Conservation (phyloP, 2,888 invertebrate genomes). For the Pollenia labialis region DNA sequence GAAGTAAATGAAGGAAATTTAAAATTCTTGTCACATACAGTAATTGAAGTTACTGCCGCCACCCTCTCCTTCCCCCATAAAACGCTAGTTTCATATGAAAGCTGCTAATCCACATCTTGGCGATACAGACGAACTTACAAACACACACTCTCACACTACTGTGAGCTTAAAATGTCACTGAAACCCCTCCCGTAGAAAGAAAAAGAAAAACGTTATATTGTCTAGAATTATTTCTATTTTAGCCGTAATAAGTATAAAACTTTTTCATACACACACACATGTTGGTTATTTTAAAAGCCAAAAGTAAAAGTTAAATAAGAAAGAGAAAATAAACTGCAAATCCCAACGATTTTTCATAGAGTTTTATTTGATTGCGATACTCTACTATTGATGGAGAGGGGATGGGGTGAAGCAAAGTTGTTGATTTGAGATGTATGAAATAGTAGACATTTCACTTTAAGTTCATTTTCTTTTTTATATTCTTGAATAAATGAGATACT, state of each 20-base stretch:
- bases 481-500: too few species aligned
- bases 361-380: neutral
- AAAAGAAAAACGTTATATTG: conserved; percentile 21
- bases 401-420: too few species aligned
- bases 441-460: too few species aligned
- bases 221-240: conserved; percentile 14
- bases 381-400: too few species aligned
- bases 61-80: too few species aligned
- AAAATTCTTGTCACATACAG: conserved; percentile 69
- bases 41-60: conserved; percentile 59
- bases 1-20: conserved; percentile 61
- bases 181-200: neutral
- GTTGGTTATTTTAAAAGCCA: conserved; percentile 26
- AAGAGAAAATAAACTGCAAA: conserved; percentile 44
- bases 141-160: neutral
- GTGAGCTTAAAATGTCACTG: conserved; percentile 30
- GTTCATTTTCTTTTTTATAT: too few species aligned
- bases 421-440: too few species aligned
- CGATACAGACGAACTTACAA: neutral
- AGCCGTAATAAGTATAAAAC: conserved; percentile 28
- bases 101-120: neutral
- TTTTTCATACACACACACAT: conserved; percentile 22
- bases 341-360: conserved; percentile 28
- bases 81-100: neutral
- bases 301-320: conserved; percentile 60